Evolutionary conservation across 2,888 invertebrate species (phyloP), one percentile per base, ranked within the genome.

Genomic region (Ramazzottius varieornatus): DNA sequence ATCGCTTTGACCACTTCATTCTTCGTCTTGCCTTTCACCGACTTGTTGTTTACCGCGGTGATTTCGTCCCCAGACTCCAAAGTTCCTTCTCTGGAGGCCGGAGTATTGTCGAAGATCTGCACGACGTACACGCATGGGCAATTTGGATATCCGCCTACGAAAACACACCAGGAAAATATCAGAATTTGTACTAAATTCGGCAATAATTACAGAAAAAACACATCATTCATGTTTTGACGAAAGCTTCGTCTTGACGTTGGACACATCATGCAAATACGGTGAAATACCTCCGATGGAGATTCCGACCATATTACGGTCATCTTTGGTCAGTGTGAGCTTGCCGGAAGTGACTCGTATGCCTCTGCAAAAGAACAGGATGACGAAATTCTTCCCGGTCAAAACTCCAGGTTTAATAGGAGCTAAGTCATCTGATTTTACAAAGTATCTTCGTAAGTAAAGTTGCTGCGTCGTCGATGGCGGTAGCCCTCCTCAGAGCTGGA

Each of bases 41-140:
- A 83, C 68, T 85, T 84, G 0, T 86, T 86, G 74, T 92, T 93
- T 1, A 99, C 88, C 0, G 90, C 91, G 0, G 93, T 85, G 67
- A 99, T 79, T 75, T 99, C 98, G 77, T 98, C 98, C 0, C 98
- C 98, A 66, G 93, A 87, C 73, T 93, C 90, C 2, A 98, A 77
- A 0, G 91, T 91, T 0, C 90, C 94, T 73, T 98, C 94, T 71
- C 82, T 82, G 0, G 89, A 83, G 0, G 94, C 92, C 8, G 98
- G 92, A 0, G 96, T 96, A 73, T 92, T 91, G 77, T 99, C 98
- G 73, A 99, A 99, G 68, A 87, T 85, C 82, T 98, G 96, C 0
- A 99, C 96, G 68, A 98, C 91, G 75, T 98, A 98, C 2, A 98
- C 81, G 75, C 96, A 98, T 0, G 96, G 96, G 72, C 98, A 98